A percentile compares a stretch with the other conserved stretches of the same genome.
Evolutionary conservation across 2,113 vertebrate species (phyloP).

Genomic region (Pyrgilauda ruficollis): DNA sequence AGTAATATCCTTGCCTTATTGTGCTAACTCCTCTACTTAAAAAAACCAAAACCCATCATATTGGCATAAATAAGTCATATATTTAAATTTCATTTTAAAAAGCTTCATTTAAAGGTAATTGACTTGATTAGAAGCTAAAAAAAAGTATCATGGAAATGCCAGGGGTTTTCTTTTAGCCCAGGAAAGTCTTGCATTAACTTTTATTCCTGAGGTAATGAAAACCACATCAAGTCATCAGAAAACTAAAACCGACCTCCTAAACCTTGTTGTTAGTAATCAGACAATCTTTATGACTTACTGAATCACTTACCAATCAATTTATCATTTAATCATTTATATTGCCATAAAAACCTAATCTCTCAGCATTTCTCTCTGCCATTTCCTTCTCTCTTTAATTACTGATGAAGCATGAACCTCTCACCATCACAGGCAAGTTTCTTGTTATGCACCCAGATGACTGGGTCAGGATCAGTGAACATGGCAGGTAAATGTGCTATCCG

Average conservation of each 20-base stretch:
- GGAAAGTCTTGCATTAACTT: neutral
- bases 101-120: neutral
- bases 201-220: constrained; percentile 1
- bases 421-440: neutral
- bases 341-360: neutral
- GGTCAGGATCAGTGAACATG: neutral
- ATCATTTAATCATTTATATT: neutral
- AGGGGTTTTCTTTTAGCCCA: neutral
- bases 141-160: neutral
- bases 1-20: neutral
- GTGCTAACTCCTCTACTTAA: neutral
- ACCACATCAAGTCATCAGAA: neutral
- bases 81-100: neutral
- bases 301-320: neutral
- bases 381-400: neutral
- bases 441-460: neutral
- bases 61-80: neutral
- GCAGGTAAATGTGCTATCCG: neutral
- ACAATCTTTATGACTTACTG: neutral
- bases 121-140: neutral
- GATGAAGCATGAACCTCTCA: fast-evolving
- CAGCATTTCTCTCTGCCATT: neutral
- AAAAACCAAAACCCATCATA: neutral
- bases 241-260: neutral
- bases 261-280: neutral